phyloP scores from a whole-genome alignment of 2,797 vertebrate species.

The Megalops cyprinoides region DNA sequence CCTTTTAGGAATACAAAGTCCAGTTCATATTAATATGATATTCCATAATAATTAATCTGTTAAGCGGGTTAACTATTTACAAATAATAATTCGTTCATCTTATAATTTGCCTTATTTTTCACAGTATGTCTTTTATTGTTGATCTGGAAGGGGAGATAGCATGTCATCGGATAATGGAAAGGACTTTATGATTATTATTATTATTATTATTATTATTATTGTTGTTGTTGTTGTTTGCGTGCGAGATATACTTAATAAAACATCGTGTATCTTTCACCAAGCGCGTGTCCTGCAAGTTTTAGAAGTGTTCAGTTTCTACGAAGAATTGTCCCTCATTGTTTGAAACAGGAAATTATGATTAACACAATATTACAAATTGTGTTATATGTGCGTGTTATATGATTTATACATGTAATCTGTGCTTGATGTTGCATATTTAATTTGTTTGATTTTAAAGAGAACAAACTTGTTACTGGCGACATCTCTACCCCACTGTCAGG shows the following conservation, averaged over 20 bases:
- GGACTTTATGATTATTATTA: background rate
- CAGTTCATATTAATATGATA: conserved; percentile 18
- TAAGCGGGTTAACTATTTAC: background rate
- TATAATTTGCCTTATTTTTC: background rate
- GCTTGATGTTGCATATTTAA: background rate
- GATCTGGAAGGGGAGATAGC: background rate
- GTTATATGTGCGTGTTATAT: no score
- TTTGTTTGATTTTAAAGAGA: background rate
- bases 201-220: conserved; percentile 24
- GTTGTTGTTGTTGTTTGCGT: conserved; percentile 4
- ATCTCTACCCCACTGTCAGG: background rate
- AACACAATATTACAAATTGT: no score
- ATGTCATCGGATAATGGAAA: background rate
- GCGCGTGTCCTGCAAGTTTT: background rate
- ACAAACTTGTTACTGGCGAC: background rate
- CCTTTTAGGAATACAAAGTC: background rate
- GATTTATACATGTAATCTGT: no score
- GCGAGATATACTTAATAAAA: background rate
- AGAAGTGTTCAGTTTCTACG: background rate
- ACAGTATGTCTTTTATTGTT: conserved; percentile 1
- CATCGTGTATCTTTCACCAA: background rate
- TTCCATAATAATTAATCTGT: background rate
- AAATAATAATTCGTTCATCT: background rate
- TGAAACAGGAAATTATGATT: background rate
- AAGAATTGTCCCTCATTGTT: background rate